phyloP scores from a whole-genome alignment of 1,140 invertebrate species.

The Trichonephila inaurata region DNA sequence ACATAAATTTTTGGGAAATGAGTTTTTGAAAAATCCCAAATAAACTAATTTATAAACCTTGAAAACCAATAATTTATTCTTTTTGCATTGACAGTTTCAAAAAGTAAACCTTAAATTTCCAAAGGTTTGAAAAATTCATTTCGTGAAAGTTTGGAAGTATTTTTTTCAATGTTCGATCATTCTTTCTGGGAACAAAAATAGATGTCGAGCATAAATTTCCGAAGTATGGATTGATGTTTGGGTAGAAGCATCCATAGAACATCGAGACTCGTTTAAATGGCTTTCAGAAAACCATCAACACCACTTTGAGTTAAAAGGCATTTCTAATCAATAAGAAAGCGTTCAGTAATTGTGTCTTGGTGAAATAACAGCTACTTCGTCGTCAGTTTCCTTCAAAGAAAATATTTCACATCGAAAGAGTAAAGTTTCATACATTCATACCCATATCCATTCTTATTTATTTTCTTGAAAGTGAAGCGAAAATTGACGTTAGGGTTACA shows the following conservation, averaged over 20 bases:
- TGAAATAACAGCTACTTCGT: not conserved
- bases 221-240: not conserved
- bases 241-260: not conserved
- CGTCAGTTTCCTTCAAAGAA: constrained; percentile 31
- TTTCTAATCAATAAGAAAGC: constrained; percentile 2
- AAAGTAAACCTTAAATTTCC: not conserved
- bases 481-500: constrained; percentile 46
- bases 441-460: constrained; percentile 47
- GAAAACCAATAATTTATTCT: too few relatives aligned
- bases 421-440: constrained; percentile 12
- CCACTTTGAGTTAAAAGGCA: constrained; percentile 22
- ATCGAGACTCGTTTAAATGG: not conserved
- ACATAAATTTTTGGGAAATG: too few relatives aligned
- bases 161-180: not conserved
- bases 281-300: not conserved
- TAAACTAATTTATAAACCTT: too few relatives aligned
- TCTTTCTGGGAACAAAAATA: not conserved
- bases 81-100: too few relatives aligned
- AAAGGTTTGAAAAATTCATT: not conserved
- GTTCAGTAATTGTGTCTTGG: constrained; percentile 4
- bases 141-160: not conserved
- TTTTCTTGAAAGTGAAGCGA: constrained; percentile 11
- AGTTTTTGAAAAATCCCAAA: too few relatives aligned
- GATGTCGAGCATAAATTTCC: not conserved
- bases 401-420: not conserved